Evolutionary conservation across 2,888 invertebrate species (phyloP).

Genomic region (Pachycephus smyrnensis): DNA sequence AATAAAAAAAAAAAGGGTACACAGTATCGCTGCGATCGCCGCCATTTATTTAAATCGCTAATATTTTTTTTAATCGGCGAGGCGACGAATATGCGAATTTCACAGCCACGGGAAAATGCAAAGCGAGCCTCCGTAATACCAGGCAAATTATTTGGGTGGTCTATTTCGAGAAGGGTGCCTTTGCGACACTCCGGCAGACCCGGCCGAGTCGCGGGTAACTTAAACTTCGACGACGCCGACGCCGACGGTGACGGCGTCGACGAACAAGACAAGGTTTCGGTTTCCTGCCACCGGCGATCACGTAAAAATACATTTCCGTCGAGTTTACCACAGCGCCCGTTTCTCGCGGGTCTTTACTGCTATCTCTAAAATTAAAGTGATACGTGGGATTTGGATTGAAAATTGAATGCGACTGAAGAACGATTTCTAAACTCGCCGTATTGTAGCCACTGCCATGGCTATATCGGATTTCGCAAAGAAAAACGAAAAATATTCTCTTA

Average conservation of each 20-base stretch:
- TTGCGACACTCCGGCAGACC: slow-evolving; percentile 61
- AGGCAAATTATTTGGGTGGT: slow-evolving; percentile 68
- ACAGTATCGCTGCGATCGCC: not conserved
- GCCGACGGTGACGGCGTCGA: slow-evolving; percentile 30
- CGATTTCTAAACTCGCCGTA: not conserved
- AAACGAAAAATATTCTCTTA: not conserved
- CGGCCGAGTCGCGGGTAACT: slow-evolving; percentile 42
- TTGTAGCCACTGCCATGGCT: not conserved
- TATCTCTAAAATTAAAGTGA: slow-evolving; percentile 8
- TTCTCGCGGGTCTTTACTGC: not conserved
- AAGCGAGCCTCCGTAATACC: slow-evolving; percentile 52
- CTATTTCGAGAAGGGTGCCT: slow-evolving; percentile 67
- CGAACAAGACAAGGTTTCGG: slow-evolving; percentile 28
- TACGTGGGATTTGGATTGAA: not conserved
- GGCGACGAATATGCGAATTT: not conserved
- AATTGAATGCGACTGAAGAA: not conserved
- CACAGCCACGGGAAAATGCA: not conserved
- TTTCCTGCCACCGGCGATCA: slow-evolving; percentile 43
- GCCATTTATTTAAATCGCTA: not conserved
- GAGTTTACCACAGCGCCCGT: not conserved
- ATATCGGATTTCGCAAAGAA: not conserved
- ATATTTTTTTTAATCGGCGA: not conserved
- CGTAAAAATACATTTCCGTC: slow-evolving; percentile 55
- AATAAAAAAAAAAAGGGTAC: not conserved
- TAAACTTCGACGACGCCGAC: slow-evolving; percentile 35